Evolutionary conservation across 1,140 invertebrate genomes (phyloP).

Genomic region (Aphis gossypii): DNA sequence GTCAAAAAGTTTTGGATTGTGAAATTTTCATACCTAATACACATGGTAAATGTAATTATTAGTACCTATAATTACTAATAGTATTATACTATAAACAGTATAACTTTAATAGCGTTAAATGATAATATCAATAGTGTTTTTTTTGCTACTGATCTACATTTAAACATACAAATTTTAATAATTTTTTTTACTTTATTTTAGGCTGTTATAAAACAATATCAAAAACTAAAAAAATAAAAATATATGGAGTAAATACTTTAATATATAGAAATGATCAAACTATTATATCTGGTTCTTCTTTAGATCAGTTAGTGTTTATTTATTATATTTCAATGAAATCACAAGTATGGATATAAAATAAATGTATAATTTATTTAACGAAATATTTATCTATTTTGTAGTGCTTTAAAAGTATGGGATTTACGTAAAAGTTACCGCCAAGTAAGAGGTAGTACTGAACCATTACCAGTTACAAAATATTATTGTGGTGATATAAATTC

Average conservation of each 20-base stretch:
- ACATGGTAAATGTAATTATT: slow-evolving; percentile 25
- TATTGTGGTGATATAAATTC: background rate
- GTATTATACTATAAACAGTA: too few relatives aligned
- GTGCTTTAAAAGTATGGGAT: slow-evolving; percentile 36
- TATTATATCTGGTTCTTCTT: slow-evolving; percentile 13
- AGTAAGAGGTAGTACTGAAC: background rate
- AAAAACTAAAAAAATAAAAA: background rate
- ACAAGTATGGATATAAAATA: background rate
- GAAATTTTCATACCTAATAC: slow-evolving; percentile 29
- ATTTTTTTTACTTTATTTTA: background rate
- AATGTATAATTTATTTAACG: background rate
- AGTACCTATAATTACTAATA: too few relatives aligned
- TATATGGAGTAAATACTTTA: background rate
- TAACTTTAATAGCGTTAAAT: too few relatives aligned
- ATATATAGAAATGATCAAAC: background rate
- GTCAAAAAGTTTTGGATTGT: background rate
- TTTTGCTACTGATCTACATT: background rate
- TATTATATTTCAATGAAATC: background rate
- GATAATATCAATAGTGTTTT: background rate
- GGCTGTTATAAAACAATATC: background rate
- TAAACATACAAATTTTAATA: background rate
- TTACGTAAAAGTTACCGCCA: slow-evolving; percentile 33
- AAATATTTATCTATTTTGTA: background rate
- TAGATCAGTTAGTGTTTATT: slow-evolving; percentile 34
- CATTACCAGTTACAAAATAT: background rate